These are phyloP conservation scores for Ellobius talpinus DNA, from an alignment of 2,113 vertebrate species.

Conservation along the genomic window DNA sequence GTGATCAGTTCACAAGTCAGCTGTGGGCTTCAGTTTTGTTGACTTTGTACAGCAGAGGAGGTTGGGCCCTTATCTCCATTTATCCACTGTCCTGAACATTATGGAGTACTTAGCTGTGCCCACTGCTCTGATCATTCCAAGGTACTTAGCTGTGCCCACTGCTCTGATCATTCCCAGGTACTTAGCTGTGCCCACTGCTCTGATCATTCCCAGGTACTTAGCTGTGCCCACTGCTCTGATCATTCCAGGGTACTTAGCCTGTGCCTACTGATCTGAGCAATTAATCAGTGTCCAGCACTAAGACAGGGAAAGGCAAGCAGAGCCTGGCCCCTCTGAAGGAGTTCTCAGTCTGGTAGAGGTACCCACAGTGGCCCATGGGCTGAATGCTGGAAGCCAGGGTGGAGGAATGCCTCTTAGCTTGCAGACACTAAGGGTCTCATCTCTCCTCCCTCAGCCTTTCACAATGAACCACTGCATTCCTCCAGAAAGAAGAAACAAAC, in stretches of 20 bases:
- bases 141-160: background rate
- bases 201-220: background rate
- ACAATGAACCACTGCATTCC: constrained; percentile 6
- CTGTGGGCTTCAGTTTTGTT: background rate
- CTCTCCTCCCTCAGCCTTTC: background rate
- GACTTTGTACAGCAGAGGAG: background rate
- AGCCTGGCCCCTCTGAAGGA: background rate
- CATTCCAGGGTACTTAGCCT: background rate
- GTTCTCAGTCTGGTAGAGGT: background rate
- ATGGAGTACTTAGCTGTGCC: background rate
- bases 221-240: background rate
- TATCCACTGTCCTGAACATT: background rate
- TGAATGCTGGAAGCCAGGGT: background rate
- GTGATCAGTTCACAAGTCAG: background rate
- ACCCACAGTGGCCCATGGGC: accelerated
- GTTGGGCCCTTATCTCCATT: background rate
- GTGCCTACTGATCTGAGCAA: background rate
- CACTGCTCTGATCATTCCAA: background rate
- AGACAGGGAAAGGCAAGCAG: background rate
- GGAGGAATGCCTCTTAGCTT: background rate
- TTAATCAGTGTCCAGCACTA: background rate
- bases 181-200: background rate
- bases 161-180: background rate
- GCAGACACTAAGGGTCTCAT: background rate
- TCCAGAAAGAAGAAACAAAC: background rate